Evolutionary conservation across 2,888 invertebrate species (phyloP).

Genomic region (Vannuccia rotundouncinata): DNA sequence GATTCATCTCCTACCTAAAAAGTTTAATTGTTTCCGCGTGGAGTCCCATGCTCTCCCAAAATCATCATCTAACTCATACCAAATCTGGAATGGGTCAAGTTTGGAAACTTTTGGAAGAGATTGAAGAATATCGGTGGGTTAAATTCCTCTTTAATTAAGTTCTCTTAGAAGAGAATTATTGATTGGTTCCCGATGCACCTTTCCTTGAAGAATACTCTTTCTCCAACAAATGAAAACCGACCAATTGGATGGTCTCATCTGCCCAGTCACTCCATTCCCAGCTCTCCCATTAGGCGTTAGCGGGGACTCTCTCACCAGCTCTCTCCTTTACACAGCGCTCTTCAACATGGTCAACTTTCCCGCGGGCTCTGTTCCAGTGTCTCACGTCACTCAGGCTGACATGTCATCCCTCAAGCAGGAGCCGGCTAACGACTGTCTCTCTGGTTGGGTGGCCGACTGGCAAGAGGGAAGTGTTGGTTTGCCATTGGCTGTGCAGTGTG

Average conservation of each 20-base stretch:
- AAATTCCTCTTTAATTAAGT: too few species aligned
- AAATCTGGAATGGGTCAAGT: too few species aligned
- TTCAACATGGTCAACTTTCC: constrained; percentile 40
- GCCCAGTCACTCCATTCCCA: constrained; percentile 47
- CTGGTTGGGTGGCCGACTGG: neutral
- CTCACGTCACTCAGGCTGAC: constrained; percentile 31
- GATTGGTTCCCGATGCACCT: too few species aligned
- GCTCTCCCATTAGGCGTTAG: constrained; percentile 11
- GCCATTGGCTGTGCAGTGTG: constrained; percentile 37
- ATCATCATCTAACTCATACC: too few species aligned
- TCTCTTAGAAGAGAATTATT: too few species aligned
- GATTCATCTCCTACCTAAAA: too few species aligned
- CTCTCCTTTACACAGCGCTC: constrained; percentile 11
- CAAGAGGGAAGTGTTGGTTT: constrained; percentile 34
- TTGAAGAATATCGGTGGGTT: too few species aligned
- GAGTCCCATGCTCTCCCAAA: too few species aligned
- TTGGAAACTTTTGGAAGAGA: too few species aligned
- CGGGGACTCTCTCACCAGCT: neutral
- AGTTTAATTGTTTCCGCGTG: too few species aligned
- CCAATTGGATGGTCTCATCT: constrained; percentile 52
- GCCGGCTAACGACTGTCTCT: neutral
- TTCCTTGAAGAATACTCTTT: too few species aligned
- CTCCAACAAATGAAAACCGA: constrained; percentile 40
- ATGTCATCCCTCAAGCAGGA: constrained; percentile 20
- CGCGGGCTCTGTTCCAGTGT: constrained; percentile 38